These are phyloP conservation scores for Sesia apiformis DNA, from an alignment of 2,888 invertebrate species.

Conservation along the genomic window DNA sequence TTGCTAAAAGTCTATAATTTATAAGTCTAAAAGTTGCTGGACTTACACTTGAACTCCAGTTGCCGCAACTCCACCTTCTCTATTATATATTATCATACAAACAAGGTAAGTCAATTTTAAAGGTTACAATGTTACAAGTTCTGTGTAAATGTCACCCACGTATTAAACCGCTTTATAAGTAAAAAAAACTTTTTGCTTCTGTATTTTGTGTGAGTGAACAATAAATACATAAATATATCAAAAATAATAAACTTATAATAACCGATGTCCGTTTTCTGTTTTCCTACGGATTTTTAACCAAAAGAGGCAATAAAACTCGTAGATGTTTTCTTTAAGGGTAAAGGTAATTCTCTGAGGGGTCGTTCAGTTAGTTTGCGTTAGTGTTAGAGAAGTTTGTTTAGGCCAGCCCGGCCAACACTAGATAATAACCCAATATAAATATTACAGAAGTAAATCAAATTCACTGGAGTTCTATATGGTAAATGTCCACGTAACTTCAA, in stretches of 20 bases:
- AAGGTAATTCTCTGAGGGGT: slow-evolving; percentile 52
- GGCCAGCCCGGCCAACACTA: slow-evolving; percentile 39
- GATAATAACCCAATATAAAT: slow-evolving; percentile 58
- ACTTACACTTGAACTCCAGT: too few species aligned
- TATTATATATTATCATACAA: too few species aligned
- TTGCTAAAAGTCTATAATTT: too few species aligned
- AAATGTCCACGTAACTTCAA: too few species aligned
- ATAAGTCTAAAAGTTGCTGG: too few species aligned
- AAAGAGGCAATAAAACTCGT: slow-evolving; percentile 47
- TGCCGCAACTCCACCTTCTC: too few species aligned
- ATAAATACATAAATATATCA: slow-evolving; percentile 11
- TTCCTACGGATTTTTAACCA: slow-evolving; percentile 27
- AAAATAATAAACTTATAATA: slow-evolving; percentile 16
- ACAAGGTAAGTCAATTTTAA: too few species aligned
- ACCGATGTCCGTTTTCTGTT: slow-evolving; percentile 28
- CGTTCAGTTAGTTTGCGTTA: slow-evolving; percentile 50
- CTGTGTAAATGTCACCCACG: too few species aligned
- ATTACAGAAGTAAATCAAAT: slow-evolving; percentile 41
- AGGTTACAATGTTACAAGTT: too few species aligned
- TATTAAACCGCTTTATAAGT: too few species aligned
- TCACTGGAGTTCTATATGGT: not conserved
- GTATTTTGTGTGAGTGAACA: too few species aligned
- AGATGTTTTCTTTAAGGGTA: slow-evolving; percentile 47
- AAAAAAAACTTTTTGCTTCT: too few species aligned
- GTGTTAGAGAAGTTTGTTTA: slow-evolving; percentile 59